A percentile compares a stretch with the other conserved stretches of the same genome.
phyloP scores from a whole-genome alignment of 1,140 invertebrate genomes.

The Magallana gigas region DNA sequence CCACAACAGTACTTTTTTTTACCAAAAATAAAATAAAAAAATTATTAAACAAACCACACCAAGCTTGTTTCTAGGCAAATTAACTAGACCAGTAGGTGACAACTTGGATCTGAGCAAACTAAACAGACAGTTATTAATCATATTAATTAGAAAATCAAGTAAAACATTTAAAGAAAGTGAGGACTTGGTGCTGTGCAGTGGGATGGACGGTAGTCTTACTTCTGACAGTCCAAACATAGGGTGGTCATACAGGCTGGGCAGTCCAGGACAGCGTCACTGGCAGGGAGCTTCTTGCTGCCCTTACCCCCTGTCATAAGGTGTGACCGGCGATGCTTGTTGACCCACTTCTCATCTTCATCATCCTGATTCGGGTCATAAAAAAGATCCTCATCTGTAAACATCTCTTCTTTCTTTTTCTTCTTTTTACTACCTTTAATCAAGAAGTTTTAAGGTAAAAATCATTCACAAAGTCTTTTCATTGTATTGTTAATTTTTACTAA shows the following conservation, averaged over 20 bases:
- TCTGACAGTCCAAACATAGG: slow-evolving; percentile 84
- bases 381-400: slow-evolving; percentile 80
- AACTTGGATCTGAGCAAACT: too few relatives aligned
- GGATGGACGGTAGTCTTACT: slow-evolving; percentile 67
- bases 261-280: slow-evolving; percentile 83
- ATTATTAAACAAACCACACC: too few relatives aligned
- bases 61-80: too few relatives aligned
- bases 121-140: too few relatives aligned
- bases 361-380: slow-evolving; percentile 84
- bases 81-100: too few relatives aligned
- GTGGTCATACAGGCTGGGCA: slow-evolving; percentile 84
- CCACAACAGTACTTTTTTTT: too few relatives aligned
- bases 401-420: slow-evolving; percentile 57
- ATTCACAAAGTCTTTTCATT: background rate
- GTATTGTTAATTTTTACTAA: too few relatives aligned
- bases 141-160: too few relatives aligned
- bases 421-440: slow-evolving; percentile 53
- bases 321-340: slow-evolving; percentile 78
- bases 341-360: slow-evolving; percentile 83
- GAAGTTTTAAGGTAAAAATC: background rate
- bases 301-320: slow-evolving; percentile 60
- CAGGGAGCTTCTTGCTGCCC: slow-evolving; percentile 56
- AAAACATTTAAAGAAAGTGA: too few relatives aligned
- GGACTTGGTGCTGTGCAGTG: too few relatives aligned
- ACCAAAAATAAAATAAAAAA: too few relatives aligned